These are phyloP conservation scores for Periophthalmodon schlosseri DNA, from an alignment of 2,113 vertebrate genomes.

Conservation along the genomic window DNA sequence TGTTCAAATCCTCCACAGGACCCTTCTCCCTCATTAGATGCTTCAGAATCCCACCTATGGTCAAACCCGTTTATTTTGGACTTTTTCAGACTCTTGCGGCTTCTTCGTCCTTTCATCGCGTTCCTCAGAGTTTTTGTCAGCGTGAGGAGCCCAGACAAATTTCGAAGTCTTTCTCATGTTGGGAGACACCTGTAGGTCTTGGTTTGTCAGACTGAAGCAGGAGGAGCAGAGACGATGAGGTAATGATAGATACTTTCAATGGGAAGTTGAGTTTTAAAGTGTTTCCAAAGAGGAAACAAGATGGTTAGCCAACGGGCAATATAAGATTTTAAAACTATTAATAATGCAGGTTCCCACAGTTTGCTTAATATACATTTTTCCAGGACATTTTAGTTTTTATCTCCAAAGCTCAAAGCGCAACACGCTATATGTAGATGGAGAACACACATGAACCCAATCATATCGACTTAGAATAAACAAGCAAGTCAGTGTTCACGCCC, in stretches of 20 bases:
- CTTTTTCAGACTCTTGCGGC: constrained; percentile 27
- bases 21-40: constrained; percentile 38
- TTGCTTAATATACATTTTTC: no score
- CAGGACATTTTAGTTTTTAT: no score
- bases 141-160: constrained; percentile 35
- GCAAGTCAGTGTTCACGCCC: no score
- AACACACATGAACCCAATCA: no score
- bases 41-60: constrained; percentile 43
- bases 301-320: not conserved
- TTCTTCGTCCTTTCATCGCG: constrained; percentile 49
- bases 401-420: no score
- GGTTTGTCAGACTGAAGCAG: constrained; percentile 13
- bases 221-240: constrained; percentile 5
- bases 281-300: constrained; percentile 5
- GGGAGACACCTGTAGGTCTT: constrained; percentile 21
- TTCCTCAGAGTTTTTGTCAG: constrained; percentile 40
- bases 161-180: constrained; percentile 42
- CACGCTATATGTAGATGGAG: no score
- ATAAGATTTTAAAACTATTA: not conserved
- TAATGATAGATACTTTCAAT: constrained; percentile 10
- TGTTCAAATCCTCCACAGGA: constrained; percentile 2
- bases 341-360: no score
- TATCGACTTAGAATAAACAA: no score
- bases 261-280: constrained; percentile 17
- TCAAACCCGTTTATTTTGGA: constrained; percentile 17